These are phyloP conservation scores for Montifringilla adamsi DNA, from an alignment of 2,113 vertebrate genomes.

Conservation along the genomic window DNA sequence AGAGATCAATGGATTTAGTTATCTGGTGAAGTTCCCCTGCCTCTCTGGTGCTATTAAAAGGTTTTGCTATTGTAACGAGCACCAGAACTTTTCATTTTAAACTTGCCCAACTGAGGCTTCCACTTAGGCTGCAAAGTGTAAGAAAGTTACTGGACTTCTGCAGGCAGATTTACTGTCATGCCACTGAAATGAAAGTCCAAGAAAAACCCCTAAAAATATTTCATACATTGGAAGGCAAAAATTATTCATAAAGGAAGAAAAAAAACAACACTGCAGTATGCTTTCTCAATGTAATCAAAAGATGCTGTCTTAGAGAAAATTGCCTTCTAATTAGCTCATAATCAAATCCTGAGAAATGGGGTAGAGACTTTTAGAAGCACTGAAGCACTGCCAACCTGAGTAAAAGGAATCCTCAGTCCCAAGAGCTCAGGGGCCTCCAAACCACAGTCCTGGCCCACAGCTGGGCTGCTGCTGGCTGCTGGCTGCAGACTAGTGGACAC, in stretches of 20 bases:
- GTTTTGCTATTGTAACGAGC: conserved; percentile 64
- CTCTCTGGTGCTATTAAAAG: conserved; percentile 68
- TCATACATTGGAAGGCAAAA: background rate
- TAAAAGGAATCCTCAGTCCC: background rate
- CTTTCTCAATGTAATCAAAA: background rate
- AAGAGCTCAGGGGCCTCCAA: background rate
- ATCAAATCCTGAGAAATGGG: conserved; percentile 13
- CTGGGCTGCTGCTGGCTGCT: background rate
- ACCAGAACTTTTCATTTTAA: conserved; percentile 34
- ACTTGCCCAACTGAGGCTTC: background rate
- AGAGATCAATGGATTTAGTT: conserved; percentile 69
- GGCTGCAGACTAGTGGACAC: background rate
- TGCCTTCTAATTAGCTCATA: background rate
- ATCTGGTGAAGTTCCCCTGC: conserved; percentile 68
- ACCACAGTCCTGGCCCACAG: background rate
- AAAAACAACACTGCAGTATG: too few species aligned
- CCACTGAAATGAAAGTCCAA: background rate
- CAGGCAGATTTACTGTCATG: background rate
- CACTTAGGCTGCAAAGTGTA: background rate
- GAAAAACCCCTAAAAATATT: background rate
- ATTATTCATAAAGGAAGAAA: background rate
- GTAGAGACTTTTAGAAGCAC: background rate
- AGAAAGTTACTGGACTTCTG: background rate
- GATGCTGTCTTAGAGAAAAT: background rate
- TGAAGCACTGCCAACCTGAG: background rate